Evolutionary conservation across 2,888 invertebrate genomes (phyloP), one percentile per base, ranked within the genome.

Genomic region (Lysandra bellargus): DNA sequence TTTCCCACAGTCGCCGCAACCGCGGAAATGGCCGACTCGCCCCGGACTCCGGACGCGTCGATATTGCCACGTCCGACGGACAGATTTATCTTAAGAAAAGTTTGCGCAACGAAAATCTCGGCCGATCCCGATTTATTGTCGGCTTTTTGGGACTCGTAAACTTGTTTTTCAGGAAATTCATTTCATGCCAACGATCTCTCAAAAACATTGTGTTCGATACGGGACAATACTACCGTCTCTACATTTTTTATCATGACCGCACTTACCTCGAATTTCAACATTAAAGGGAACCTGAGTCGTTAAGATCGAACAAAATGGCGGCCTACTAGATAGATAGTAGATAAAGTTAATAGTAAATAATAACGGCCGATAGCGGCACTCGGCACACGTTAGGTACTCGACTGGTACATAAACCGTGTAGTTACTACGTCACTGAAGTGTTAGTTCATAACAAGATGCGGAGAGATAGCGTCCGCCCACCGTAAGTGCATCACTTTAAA

Each of bases 1-100:
- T 89, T 92, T 74, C 60, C 74, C 79, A 79, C 79, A 79, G 61
- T 60, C 57, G 57, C 53, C 78, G 23, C 74, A 44, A 33, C 53
- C 76, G 49, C 69, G 76, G 76, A 76, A 76, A 76, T 76, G 57
- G 53, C 76, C 57, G 53, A 76, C 30, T 76, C 17, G 6, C 53
- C 23, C 69, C 33, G 53, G 53, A 14, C 33, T 57, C 76, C 76
- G 76, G 76, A 76, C 57, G 57, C 30, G 33, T 4, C 14, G 30
- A 76, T 57, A 76, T 76, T 57, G 76, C 76, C 30, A 33, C 53
- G 49, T 76, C 76, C 76, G 76, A 53, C 53, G 7, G 9, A 53
- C 69, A 49, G 76, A 76, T 76, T 53, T 53, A 76, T 76, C 76
- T 76, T 57, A 30, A 44, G 74, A 69, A 69, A 69, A 69, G 69